Evolutionary conservation across 2,113 vertebrate species (phyloP), one percentile per base, ranked within the genome.

Genomic region (Siniperca chuatsi): DNA sequence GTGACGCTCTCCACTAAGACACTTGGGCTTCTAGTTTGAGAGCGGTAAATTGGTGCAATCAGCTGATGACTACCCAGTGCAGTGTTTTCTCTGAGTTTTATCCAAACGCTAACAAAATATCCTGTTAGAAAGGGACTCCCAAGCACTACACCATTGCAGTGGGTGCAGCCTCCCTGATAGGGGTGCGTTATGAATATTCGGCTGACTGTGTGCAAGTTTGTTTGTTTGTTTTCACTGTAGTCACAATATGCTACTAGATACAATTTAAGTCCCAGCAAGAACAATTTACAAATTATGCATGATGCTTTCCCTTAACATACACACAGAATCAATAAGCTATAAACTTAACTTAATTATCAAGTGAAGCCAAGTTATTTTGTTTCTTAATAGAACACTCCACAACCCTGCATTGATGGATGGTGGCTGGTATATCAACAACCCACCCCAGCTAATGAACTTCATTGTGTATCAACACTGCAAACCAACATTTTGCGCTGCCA

Each of bases 1-100:
- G 64, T 84, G 69, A 89, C 89, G 77, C 75, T 90, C 81, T 80
- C 77, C 78, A 79, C 73, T 82, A 66, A 82, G 71, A 87, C 79
- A 64, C 77, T 84, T 54, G 6, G 72, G 70, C 57, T 64, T 86
- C 87, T 89, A 66, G 42, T 88, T 87, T 25, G 82, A 76, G 73
- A 69, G 67, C 54, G 6, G 81, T 85, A 70, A 83, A 79, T 74
- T 48, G 25, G 73, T 75, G 64, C 72, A 81, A 87, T 75, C 66
- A 73, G 73, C 66, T 33, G 58, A 62, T 83, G 71, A 72, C 57
- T 44, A 76, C 54, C 7, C 66, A 40, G 52, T 2, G 29, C 44
- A 15, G 16, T 12, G 52, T 65, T 78, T 66, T 46, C 23, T 46
- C 13, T 33, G 29, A 61, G 44, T 71, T 57, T 50, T 12, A 58